Base-by-base conservation (phyloP, 2,797 vertebrate species). In the Gephyroberyx darwinii region DNA sequence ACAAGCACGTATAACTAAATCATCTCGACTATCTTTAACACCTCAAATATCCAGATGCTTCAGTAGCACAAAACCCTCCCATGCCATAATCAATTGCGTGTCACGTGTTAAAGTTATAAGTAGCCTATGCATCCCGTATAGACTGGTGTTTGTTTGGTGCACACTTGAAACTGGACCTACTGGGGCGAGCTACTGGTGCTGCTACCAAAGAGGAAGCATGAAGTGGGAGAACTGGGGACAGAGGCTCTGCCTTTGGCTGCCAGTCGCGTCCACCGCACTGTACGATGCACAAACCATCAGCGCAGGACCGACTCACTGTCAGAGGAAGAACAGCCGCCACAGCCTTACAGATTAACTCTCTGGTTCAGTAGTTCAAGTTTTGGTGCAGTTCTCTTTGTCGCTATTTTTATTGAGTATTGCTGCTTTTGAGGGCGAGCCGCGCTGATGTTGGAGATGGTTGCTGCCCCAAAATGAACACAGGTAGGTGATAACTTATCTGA, bases 401-500 rank as follows among this genome's bases (percentile, higher is more conserved):
- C 33, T 5, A 41, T 54, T 55, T 39, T 8, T 14, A 5, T 14
- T 5, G 5, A 22, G 12, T 48, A n/a, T 60, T 72, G 47, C 71
- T 69, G 67, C 48, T 22, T 63, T 54, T 12, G 48, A 13, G 71
- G 71, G 55, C 67, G 35, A 43, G 2, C 3, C 20, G 30, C 16
- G 35, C 81, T 85, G 77, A 87, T 85, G 84, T 64, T 74, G 85
- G 70, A 75, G 63, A 79, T 16, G 59, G 45, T 73, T 31, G 22
- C 53, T 56, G 76, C 68, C 77, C 74, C 50, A 92, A 82, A 79
- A 94, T 94, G 92, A 94, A 93, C 86, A 63, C 87, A 88, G 93
- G 94, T 94, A 26, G 26, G 84, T 92, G 90, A 65, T 1, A 0
- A 41, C 55, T 62, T 8, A 9, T 10, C 19, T 62, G 1, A 22